Evolutionary conservation across 1,140 invertebrate genomes (phyloP), one percentile per base, ranked within the genome.

Genomic region (Calephelis virginiensis): DNA sequence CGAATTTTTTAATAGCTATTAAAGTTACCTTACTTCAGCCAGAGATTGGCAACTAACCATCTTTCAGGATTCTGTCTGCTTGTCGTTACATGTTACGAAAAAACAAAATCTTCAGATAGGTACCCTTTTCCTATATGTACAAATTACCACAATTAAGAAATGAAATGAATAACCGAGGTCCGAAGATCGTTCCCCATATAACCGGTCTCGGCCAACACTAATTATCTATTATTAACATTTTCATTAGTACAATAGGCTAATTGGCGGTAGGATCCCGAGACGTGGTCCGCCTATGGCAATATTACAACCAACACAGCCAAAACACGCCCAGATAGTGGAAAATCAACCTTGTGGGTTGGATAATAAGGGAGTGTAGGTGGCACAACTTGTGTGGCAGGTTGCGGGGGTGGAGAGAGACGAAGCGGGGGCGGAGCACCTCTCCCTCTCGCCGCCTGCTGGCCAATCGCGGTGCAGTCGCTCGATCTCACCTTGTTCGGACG

Each of bases 271-370:
- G 78, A 76, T 80, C 80, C 74, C 75, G 77, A 82, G 75, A 71
- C 79, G 70, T 78, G 85, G 77, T 88, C 83, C 88, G 88, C 88
- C 88, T 86, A 91, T 89, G 86, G 82, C 80, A 71, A 78, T 83
- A 85, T 85, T 86, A 82, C 76, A 78, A 81, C 82, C 83, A 86
- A 85, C 77, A 69, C 71, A 59, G 46, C 67, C 66, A 43, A 67
- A 59, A 65, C 74, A 74, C 77, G 71, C 61, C 67, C 70, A 48
- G 47, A 14, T 49, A 63, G 67, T 40, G 28, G 38, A 87, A 72
- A 72, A 38, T 80, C 37, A 66, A 81, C 81, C 70, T 77, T 89
- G 80, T 37, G 0, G 0, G 9, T n/a, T 5, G 7, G 56, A 9
- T n/a, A 17, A 66, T 75, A 84, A 76, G 75, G 74, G 72, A 74